A percentile compares a stretch with the other conserved stretches of the same genome.
phyloP scores from a whole-genome alignment of 2,888 invertebrate species.

The Idaea straminata region DNA sequence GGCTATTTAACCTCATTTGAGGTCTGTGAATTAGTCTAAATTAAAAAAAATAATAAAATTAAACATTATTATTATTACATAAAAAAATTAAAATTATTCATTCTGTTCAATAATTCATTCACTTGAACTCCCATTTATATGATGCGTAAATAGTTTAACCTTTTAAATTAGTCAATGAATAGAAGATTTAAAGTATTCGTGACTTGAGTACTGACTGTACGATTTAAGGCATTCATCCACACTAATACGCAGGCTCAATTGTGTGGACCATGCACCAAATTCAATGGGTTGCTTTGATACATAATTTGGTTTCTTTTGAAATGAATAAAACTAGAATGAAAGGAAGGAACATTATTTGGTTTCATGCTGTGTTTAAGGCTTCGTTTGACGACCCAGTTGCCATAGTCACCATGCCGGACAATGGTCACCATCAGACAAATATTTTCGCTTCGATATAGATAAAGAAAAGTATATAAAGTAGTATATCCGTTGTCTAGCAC shows the following conservation, averaged over 20 bases:
- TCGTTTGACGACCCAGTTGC: background rate
- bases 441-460: too few relatives aligned
- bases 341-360: background rate
- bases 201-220: constrained; percentile 26
- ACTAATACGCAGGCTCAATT: constrained; percentile 16
- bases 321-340: background rate
- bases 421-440: too few relatives aligned
- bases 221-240: background rate
- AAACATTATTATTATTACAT: too few relatives aligned
- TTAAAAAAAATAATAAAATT: too few relatives aligned
- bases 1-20: too few relatives aligned
- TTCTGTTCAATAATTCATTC: background rate
- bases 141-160: background rate
- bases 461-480: too few relatives aligned
- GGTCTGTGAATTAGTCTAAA: too few relatives aligned
- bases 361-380: background rate
- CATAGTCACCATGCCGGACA: background rate
- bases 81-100: too few relatives aligned
- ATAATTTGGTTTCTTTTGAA: background rate
- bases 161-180: background rate
- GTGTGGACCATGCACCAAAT: background rate
- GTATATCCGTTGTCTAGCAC: too few relatives aligned
- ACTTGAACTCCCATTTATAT: background rate
- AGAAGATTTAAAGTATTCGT: constrained; percentile 33
- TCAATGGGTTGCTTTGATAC: background rate